Conservation (phyloP, 2,888 invertebrate genomes). For the Notodonta ziczac region DNA sequence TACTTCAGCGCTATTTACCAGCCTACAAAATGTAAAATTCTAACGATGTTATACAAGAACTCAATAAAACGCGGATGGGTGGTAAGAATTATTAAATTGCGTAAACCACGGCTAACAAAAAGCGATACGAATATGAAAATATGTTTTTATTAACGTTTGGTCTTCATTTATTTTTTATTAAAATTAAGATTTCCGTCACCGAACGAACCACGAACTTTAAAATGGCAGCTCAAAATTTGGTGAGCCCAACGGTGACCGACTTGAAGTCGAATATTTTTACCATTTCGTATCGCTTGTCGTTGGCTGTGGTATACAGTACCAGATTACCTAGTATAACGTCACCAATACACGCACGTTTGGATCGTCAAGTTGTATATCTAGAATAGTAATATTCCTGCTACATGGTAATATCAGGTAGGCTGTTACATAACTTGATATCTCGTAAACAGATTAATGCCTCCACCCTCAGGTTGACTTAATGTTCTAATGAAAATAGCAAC, state of each 20-base stretch:
- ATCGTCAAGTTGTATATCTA: slow-evolving; percentile 8
- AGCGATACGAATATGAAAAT: too few relatives aligned
- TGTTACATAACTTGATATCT: slow-evolving; percentile 65
- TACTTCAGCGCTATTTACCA: background rate
- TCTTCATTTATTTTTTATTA: too few relatives aligned
- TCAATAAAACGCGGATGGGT: background rate
- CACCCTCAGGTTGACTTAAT: slow-evolving; percentile 63
- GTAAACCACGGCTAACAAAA: too few relatives aligned
- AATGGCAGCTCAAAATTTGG: too few relatives aligned
- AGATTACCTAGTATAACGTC: background rate
- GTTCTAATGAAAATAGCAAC: slow-evolving; percentile 66
- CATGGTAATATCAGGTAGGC: slow-evolving; percentile 53
- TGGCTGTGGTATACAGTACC: too few relatives aligned
- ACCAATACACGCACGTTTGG: slow-evolving; percentile 4
- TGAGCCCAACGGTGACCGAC: too few relatives aligned
- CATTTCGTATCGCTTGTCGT: too few relatives aligned
- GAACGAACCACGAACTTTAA: too few relatives aligned
- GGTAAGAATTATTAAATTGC: background rate
- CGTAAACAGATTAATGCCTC: slow-evolving; percentile 72
- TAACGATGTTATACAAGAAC: background rate
- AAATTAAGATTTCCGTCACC: too few relatives aligned
- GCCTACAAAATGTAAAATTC: background rate
- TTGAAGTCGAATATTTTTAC: too few relatives aligned
- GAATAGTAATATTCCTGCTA: slow-evolving; percentile 42
- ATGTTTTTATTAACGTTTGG: too few relatives aligned